Conservation (phyloP, 1,140 invertebrate genomes). For the Agrypnia vestita region DNA sequence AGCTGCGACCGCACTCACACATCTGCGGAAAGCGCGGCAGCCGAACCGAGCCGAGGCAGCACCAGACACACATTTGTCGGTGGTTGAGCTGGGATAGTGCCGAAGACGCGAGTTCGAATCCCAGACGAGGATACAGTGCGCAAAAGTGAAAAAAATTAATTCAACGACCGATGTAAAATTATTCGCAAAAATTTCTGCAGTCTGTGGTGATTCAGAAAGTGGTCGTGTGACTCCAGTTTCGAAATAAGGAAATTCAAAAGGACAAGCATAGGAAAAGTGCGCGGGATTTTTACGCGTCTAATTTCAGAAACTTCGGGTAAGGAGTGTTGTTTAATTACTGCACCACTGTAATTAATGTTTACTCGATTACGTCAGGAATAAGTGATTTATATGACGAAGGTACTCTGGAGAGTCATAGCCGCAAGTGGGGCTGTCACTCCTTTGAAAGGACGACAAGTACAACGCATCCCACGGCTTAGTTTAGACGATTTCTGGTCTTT, state of each 20-base stretch:
- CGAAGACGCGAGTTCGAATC: conserved; percentile 24
- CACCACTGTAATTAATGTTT: background rate
- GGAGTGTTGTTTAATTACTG: background rate
- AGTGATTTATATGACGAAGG: background rate
- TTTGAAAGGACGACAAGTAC: conserved; percentile 17
- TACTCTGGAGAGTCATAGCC: background rate
- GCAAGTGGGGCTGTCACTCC: conserved; percentile 7
- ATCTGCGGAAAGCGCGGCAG: background rate
- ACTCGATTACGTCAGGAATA: background rate
- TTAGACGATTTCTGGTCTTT: background rate
- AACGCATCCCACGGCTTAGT: conserved; percentile 20
- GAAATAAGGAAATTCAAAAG: background rate
- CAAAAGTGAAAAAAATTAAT: background rate
- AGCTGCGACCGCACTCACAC: background rate
- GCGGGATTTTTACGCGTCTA: background rate
- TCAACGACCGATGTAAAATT: background rate
- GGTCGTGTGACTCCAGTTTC: background rate
- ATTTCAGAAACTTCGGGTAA: background rate
- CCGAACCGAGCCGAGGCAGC: background rate
- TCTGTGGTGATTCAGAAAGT: background rate
- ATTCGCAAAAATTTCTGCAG: no score
- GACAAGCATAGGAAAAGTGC: background rate
- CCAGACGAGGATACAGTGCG: background rate
- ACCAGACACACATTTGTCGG: background rate
- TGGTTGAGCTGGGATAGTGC: conserved; percentile 14